Evolutionary conservation across 2,797 vertebrate genomes (phyloP).

Genomic region (Pseudotriccus pelzelni): DNA sequence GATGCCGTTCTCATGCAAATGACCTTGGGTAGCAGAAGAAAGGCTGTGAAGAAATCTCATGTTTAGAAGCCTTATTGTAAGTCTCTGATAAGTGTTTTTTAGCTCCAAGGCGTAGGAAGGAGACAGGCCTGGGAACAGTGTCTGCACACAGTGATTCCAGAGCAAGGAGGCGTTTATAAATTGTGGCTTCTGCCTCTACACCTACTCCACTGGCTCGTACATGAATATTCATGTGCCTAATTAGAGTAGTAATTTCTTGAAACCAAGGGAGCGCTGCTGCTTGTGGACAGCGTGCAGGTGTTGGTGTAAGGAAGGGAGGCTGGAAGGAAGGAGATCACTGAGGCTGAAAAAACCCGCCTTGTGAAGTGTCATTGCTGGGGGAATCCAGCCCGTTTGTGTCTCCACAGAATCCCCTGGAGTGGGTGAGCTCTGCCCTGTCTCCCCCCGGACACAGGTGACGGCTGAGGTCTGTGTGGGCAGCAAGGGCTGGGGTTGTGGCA

Average conservation of each 20-base stretch:
- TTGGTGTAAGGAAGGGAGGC: neutral
- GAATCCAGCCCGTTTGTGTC: neutral
- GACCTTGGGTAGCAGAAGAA: constrained; percentile 37
- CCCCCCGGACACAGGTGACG: neutral
- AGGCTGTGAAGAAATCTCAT: neutral
- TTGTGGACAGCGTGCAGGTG: neutral
- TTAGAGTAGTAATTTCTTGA: constrained; percentile 21
- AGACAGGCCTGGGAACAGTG: constrained; percentile 47
- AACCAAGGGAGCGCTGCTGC: neutral
- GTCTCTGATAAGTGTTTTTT: constrained; percentile 26
- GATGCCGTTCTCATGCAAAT: constrained; percentile 2
- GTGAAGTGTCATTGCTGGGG: neutral
- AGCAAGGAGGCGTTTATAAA: constrained; percentile 54
- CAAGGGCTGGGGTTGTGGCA: neutral
- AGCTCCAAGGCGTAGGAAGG: constrained; percentile 52
- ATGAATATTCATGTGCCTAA: constrained; percentile 14
- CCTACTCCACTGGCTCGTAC: constrained; percentile 25
- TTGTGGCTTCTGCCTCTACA: constrained; percentile 43
- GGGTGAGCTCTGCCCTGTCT: neutral
- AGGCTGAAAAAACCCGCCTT: neutral
- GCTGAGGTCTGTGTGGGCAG: neutral
- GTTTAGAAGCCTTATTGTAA: constrained; percentile 35
- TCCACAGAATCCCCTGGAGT: neutral
- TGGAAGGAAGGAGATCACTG: neutral
- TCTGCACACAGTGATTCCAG: constrained; percentile 27